Conservation (phyloP, 1,140 invertebrate genomes). For the Lamellibrachia luymesi region DNA sequence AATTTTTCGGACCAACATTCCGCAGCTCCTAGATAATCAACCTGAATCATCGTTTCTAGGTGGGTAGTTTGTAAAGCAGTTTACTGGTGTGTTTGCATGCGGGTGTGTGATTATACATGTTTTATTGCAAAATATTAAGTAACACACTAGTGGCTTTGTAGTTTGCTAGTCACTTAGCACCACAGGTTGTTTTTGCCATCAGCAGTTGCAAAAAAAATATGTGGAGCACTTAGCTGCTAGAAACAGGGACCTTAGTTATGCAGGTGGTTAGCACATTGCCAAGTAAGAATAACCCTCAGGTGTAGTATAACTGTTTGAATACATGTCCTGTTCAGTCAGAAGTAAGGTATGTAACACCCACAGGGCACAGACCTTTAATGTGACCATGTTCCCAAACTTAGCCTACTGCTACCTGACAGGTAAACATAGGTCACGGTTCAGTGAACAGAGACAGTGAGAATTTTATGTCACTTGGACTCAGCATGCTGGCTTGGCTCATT, state of each 20-base stretch:
- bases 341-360: neutral
- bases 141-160: neutral
- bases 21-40: neutral
- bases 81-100: neutral
- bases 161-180: neutral
- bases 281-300: neutral
- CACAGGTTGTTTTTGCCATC: neutral
- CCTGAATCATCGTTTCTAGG: neutral
- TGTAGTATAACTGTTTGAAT: neutral
- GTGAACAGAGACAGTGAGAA: neutral
- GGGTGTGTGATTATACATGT: neutral
- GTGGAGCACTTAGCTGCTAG: neutral
- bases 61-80: neutral
- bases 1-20: too few relatives aligned
- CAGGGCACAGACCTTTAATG: too few relatives aligned
- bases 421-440: neutral
- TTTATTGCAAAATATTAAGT: neutral
- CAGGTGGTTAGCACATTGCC: neutral
- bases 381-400: neutral
- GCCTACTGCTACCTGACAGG: neutral
- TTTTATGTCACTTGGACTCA: neutral
- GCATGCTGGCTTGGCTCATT: neutral
- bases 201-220: neutral
- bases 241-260: neutral
- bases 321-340: neutral